phyloP scores from a whole-genome alignment of 1,140 invertebrate genomes.

The Drosophila lowei region DNA sequence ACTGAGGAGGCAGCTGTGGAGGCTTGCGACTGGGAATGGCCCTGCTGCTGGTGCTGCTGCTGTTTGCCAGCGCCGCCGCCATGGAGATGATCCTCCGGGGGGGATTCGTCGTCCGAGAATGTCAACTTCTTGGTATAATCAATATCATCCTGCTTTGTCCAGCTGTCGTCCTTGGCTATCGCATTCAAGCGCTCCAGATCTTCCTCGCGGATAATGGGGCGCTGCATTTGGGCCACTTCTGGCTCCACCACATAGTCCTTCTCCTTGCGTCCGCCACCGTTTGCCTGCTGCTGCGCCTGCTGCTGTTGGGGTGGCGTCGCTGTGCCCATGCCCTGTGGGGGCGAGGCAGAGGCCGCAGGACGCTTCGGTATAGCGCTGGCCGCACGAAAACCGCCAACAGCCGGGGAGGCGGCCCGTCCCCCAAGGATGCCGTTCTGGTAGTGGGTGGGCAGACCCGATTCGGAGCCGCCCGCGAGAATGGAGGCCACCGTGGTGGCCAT shows the following conservation, averaged over 20 bases:
- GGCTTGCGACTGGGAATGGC: constrained; percentile 13
- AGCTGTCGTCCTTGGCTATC: constrained; percentile 93
- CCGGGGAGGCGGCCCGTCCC: constrained; percentile 73
- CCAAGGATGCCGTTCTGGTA: constrained; percentile 82
- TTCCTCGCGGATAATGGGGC: constrained; percentile 96
- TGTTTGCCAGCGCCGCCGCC: constrained; percentile 13
- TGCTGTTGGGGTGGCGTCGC: constrained; percentile 53
- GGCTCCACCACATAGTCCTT: constrained; percentile 80
- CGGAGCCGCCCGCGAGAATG: constrained; percentile 29
- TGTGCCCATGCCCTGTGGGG: constrained; percentile 39
- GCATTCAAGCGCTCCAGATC: constrained; percentile 96
- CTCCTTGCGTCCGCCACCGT: constrained; percentile 65
- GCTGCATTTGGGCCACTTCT: constrained; percentile 83
- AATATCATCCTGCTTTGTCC: constrained; percentile 95
- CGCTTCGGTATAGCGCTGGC: constrained; percentile 75
- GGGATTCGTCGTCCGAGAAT: constrained; percentile 95
- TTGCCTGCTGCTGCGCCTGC: constrained; percentile 51
- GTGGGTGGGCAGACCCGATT: constrained; percentile 24
- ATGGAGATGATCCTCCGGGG: constrained; percentile 80
- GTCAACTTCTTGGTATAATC: constrained; percentile 97
- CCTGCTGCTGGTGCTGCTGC: constrained; percentile 43
- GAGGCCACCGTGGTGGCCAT: constrained; percentile 39
- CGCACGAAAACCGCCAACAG: constrained; percentile 63
- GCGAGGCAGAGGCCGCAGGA: constrained; percentile 45
- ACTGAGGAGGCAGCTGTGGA: constrained; percentile 38